Evolutionary conservation across 2,113 vertebrate genomes (phyloP).

Genomic region (Plestiodon gilberti): DNA sequence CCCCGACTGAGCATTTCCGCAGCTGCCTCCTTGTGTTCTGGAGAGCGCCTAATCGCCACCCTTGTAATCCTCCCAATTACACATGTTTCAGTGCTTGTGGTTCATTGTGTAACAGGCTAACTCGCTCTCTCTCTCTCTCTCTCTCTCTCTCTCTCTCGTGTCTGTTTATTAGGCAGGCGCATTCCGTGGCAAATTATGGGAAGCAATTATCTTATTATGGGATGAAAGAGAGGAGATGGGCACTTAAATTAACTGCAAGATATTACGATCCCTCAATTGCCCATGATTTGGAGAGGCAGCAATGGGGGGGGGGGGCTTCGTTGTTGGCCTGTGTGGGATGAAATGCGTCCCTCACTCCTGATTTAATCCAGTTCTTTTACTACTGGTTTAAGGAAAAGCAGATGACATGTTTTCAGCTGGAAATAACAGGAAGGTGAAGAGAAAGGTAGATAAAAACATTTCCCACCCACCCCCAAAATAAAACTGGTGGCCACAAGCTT

Average conservation of each 20-base stretch:
- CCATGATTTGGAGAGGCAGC: slow-evolving; percentile 26
- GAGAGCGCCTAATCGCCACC: slow-evolving; percentile 41
- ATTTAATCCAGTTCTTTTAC: slow-evolving; percentile 40
- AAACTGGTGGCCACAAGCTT: too few species aligned
- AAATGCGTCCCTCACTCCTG: slow-evolving; percentile 52
- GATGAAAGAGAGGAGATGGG: slow-evolving; percentile 65
- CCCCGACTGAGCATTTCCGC: too few species aligned
- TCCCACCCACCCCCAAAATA: background rate
- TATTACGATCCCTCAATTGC: slow-evolving; percentile 61
- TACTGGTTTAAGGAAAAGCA: background rate
- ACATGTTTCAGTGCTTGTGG: slow-evolving; percentile 54
- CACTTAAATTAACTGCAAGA: slow-evolving; percentile 65
- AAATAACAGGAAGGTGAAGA: background rate
- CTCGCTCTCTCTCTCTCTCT: too few species aligned
- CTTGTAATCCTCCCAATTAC: slow-evolving; percentile 52
- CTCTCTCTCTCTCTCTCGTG: too few species aligned
- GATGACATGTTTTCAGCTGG: background rate
- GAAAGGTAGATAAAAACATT: too few species aligned
- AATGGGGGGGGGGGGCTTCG: slow-evolving; percentile 41
- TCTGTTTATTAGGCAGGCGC: slow-evolving; percentile 57
- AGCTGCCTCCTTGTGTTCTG: background rate
- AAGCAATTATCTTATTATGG: slow-evolving; percentile 68
- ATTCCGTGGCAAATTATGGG: slow-evolving; percentile 62
- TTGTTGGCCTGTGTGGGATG: slow-evolving; percentile 42
- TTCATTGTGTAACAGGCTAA: slow-evolving; percentile 60